Evolutionary conservation across 2,797 vertebrate genomes (phyloP), one percentile per base, ranked within the genome.

Genomic region (Clamator glandarius): DNA sequence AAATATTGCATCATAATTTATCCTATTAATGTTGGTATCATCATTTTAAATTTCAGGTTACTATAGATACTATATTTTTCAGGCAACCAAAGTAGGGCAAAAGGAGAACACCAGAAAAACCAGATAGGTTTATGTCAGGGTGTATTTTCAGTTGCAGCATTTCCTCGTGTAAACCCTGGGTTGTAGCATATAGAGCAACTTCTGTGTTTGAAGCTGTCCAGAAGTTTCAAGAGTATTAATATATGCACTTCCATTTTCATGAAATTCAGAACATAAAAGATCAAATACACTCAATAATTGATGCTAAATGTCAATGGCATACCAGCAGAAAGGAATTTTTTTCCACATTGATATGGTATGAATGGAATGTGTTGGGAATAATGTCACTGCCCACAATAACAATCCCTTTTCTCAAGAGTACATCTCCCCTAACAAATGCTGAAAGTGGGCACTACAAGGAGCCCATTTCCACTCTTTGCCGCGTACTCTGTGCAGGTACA

Each of bases 1-100:
- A 94, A 96, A 94, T 92, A 94, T 87, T 95, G 79, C 91, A 76
- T 90, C 82, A 93, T 94, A 81, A 93, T 95, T 94, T 89, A 73
- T 94, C 33, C 31, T 93, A 73, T 86, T 94, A 84, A 42, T 63
- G 74, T 84, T 84, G 21, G 73, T 91, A 92, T 93, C 82, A 73
- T 92, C 79, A 72, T 12, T 76, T 87, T 73, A 91, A 91, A 93
- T 93, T 91, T 81, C 44, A 70, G 41, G 35, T 82, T 95, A 84
- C 66, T 93, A 84, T 78, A 95, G 93, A 75, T 72, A 64, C 1
- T 61, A 8, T n/a, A 57, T 68, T 93, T 94, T 96, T 92, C 54
- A 87, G 61, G 62, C 26, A 64, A 75, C 8, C 24, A 33, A 95
- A 92, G 55, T 29, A 79, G 31, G 15, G 62, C 55, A 76, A 89